These are phyloP conservation scores for Raja brachyura DNA, from an alignment of 2,113 vertebrate genomes.

Conservation along the genomic window DNA sequence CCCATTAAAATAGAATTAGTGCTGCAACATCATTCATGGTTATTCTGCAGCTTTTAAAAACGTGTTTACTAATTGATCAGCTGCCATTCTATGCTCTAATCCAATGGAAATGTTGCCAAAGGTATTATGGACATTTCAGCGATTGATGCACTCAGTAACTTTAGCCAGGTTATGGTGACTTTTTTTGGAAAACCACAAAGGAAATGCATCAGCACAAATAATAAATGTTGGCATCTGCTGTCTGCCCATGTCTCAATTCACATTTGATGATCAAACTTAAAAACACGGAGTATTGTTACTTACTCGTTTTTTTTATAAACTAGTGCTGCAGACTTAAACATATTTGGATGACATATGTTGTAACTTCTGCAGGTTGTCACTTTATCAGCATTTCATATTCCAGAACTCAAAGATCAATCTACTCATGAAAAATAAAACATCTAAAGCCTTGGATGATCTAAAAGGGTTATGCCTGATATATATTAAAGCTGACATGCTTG, in stretches of 20 bases:
- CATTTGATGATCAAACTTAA: background rate
- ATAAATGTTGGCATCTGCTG: background rate
- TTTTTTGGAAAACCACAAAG: background rate
- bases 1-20: background rate
- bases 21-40: background rate
- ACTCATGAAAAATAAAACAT: background rate
- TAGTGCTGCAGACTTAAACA: background rate
- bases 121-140: background rate
- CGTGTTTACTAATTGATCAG: background rate
- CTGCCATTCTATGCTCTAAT: background rate
- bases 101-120: background rate
- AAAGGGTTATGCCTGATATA: background rate
- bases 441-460: background rate
- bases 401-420: background rate
- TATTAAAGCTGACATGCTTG: background rate
- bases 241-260: background rate
- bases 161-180: background rate
- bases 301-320: background rate
- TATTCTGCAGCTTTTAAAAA: background rate
- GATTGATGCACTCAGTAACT: too few relatives aligned
- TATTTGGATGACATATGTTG: background rate
- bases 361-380: background rate
- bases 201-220: background rate
- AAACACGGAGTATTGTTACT: background rate
- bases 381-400: slow-evolving; percentile 3